Percentiles rank a stretch among this genome's conserved stretches.
Evolutionary conservation across 2,888 invertebrate genomes (phyloP).

Genomic region (Deilephila elpenor): DNA sequence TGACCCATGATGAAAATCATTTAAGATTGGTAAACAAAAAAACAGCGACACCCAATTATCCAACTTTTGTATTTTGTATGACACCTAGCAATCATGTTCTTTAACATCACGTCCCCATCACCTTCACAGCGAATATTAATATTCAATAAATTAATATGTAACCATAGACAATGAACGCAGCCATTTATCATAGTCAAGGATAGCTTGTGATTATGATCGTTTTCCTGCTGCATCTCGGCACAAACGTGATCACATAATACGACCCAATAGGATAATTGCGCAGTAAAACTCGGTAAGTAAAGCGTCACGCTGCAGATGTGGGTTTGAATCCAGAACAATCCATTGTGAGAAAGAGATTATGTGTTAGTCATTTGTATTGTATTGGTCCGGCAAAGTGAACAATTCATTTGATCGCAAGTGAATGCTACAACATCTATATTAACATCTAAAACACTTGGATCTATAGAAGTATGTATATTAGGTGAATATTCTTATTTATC

Average conservation of each 20-base stretch:
- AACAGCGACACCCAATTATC: too few relatives aligned
- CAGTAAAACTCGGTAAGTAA: conserved; percentile 6
- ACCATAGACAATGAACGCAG: not conserved
- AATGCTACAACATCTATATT: too few relatives aligned
- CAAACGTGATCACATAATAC: conserved; percentile 3
- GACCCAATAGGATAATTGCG: conserved; percentile 17
- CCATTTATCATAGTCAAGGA: conserved; percentile 23
- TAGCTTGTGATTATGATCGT: conserved; percentile 3
- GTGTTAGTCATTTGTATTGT: not conserved
- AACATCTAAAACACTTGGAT: too few relatives aligned
- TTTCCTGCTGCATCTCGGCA: conserved; percentile 6
- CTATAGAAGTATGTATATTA: too few relatives aligned
- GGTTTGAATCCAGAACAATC: not conserved
- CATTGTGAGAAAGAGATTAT: not conserved
- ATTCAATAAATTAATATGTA: not conserved
- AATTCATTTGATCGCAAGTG: too few relatives aligned
- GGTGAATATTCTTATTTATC: too few relatives aligned
- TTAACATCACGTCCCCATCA: too few relatives aligned
- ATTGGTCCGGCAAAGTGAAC: too few relatives aligned
- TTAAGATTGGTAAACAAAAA: too few relatives aligned
- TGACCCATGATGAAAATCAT: too few relatives aligned
- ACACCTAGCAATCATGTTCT: too few relatives aligned
- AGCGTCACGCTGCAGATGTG: not conserved
- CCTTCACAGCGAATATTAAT: not conserved
- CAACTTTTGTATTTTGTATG: too few relatives aligned